Base-by-base conservation (phyloP, 2,888 invertebrate genomes). In the Rotaria macrura region DNA sequence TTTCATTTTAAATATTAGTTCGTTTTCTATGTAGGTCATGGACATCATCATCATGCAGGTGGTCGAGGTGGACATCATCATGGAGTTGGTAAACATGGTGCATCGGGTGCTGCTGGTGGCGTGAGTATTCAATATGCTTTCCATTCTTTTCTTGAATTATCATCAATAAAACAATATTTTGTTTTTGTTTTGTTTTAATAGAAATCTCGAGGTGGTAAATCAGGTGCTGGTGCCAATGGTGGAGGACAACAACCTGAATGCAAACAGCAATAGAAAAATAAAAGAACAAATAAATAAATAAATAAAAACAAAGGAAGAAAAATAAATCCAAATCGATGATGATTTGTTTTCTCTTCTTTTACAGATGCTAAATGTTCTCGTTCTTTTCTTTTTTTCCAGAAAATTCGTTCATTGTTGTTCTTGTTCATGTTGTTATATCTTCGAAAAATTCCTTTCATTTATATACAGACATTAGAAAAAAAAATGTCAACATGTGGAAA, bases 221-320 rank as follows among this genome's bases (percentile, higher is more conserved):
- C 43, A 43, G 79, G 10, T 17, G 38, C 23, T 72, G 72, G 79
- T 79, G 79, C 34, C 34, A 65, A 43, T 43, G 43, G 40, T 43
- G 79, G 43, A 25, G 79, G 79, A 43, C 79, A 79, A 43, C 79
- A 79, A 43, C 79, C 79, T 14, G 79, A 79, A 79, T 79, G 79
- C 43, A 79, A 79, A 43, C 79, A 79, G 43, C 79, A 79, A n/a
- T 79, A 79, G n/a, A 79, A 25, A 43, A 17, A 34, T 34, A 34
- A 79, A 43, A 25, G 79, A 79, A 79, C 79, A 79, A 79, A 43
- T 43, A 34, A 79, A 43, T 10, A 43, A 79, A 79, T 43, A 79
- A 79, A 43, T 43, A 40, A 40, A 34, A 17, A 6, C 34, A 65
- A 65, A 65, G 20, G 38, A 65, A 34, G 17, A 65, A 65, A 34